Base-by-base conservation (phyloP, 2,113 vertebrate genomes). In the Tetrao urogallus region DNA sequence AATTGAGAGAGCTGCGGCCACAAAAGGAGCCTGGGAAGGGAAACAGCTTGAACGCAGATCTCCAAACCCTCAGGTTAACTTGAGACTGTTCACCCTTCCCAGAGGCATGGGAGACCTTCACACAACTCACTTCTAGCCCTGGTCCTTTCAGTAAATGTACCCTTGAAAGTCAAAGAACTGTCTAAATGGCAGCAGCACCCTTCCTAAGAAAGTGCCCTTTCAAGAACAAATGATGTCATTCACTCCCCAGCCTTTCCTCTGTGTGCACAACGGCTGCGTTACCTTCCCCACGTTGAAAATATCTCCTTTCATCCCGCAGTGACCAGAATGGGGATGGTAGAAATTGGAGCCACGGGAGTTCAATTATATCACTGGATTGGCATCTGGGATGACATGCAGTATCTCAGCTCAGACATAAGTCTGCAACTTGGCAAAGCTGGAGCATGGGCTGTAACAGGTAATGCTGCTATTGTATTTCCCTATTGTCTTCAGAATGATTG, bases 401-500 rank as follows among this genome's bases (percentile, higher is more conserved):
- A 8, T 56, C 94, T 7, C 45, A 69, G 92, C 76, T 87, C 87
- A 94, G 95, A 93, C 88, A 72, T 89, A 95, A 94, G 92, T 91
- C 92, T 94, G 93, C 85, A 97, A 96, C 96, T 95, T 97, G 89
- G 76, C 96, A 94, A 77, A 65, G 74, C 88, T 95, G 86, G 93
- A 93, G 78, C 42, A 66, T 74, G 89, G 96, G 96, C 95, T 64
- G 38, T 15, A 40, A 81, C 92, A 57, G 96, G 94, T 97, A 97
- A 94, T 3, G 74, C 96, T 90, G 86, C 95, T 97, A 91, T 98
- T 97, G 85, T 95, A 69, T 80, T 96, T 91, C 94, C 91, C 96
- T 96, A 52, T 97, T 96, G 94, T 95, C 94, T 96, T 60, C 58
- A 77, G 91, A 78, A 72, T 38, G 82, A 70, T 34, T 60, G 67